Evolutionary conservation across 2,888 invertebrate genomes (phyloP).

Genomic region (Carterocephalus palaemon): DNA sequence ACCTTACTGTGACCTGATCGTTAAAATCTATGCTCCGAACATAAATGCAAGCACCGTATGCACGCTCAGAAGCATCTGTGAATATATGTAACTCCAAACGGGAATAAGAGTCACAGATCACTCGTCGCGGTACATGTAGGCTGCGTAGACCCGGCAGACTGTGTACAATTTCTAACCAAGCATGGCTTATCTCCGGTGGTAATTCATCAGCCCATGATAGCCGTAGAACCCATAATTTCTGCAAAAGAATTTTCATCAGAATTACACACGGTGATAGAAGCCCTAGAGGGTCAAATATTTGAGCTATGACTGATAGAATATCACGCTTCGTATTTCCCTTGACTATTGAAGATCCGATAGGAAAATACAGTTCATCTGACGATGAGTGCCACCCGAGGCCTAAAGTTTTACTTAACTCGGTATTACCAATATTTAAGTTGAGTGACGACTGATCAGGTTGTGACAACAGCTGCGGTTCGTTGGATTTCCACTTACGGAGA

Average conservation of each 20-base stretch:
- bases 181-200: not conserved
- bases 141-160: slow-evolving; percentile 4
- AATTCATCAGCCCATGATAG: slow-evolving; percentile 32
- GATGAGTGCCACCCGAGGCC: not conserved
- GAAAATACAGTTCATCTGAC: not conserved
- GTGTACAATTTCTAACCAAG: not conserved
- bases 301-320: slow-evolving; percentile 30
- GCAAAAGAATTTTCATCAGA: slow-evolving; percentile 32
- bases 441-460: slow-evolving; percentile 6
- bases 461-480: slow-evolving; percentile 26
- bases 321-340: slow-evolving; percentile 28
- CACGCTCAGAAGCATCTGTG: slow-evolving; percentile 4
- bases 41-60: slow-evolving; percentile 22
- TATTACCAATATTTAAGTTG: slow-evolving; percentile 15
- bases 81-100: slow-evolving; percentile 23
- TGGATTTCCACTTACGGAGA: slow-evolving; percentile 32
- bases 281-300: slow-evolving; percentile 36
- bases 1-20: no score
- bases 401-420: slow-evolving; percentile 7
- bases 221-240: slow-evolving; percentile 33
- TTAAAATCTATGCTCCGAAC: no score
- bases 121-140: slow-evolving; percentile 29
- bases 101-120: slow-evolving; percentile 25
- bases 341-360: not conserved
- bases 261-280: slow-evolving; percentile 33